Percentiles rank a stretch among this genome's conserved stretches.
Evolutionary conservation across 2,888 invertebrate species (phyloP).

Genomic region (Atethmia centrago): DNA sequence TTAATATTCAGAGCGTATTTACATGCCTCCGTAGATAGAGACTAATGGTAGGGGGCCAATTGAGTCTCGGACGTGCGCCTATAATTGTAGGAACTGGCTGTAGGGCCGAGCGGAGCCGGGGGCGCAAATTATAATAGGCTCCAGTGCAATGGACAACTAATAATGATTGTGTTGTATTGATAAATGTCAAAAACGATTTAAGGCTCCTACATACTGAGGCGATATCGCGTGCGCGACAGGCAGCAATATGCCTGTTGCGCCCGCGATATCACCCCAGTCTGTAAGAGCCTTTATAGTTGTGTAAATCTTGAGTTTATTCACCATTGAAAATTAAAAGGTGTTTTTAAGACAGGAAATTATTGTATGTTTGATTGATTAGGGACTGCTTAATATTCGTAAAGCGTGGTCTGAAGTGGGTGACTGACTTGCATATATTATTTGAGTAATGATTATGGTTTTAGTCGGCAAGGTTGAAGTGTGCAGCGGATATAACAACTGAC

Average conservation of each 20-base stretch:
- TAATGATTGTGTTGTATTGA: constrained; percentile 75
- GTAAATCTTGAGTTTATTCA: constrained; percentile 26
- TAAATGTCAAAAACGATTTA: constrained; percentile 78
- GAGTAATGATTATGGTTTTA: constrained; percentile 66
- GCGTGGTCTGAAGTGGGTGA: constrained; percentile 57
- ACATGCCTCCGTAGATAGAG: constrained; percentile 73
- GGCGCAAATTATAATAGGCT: constrained; percentile 74
- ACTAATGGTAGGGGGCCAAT: constrained; percentile 72
- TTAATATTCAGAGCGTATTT: constrained; percentile 81
- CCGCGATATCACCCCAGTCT: too few relatives aligned
- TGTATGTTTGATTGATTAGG: constrained; percentile 15
- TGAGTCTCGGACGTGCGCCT: constrained; percentile 69
- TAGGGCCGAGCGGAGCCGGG: constrained; percentile 69
- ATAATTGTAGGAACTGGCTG: constrained; percentile 76
- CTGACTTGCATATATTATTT: constrained; percentile 69
- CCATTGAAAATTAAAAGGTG: constrained; percentile 13
- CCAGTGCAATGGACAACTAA: constrained; percentile 66
- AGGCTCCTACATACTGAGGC: too few relatives aligned
- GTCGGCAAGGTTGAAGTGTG: constrained; percentile 46
- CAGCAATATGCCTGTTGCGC: too few relatives aligned
- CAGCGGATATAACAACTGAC: constrained; percentile 35
- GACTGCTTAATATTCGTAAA: constrained; percentile 41
- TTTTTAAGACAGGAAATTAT: constrained; percentile 45
- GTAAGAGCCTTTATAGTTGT: too few relatives aligned
- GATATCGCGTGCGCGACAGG: too few relatives aligned